Evolutionary conservation across 2,113 vertebrate genomes (phyloP).

Genomic region (Pterocles burchelli): DNA sequence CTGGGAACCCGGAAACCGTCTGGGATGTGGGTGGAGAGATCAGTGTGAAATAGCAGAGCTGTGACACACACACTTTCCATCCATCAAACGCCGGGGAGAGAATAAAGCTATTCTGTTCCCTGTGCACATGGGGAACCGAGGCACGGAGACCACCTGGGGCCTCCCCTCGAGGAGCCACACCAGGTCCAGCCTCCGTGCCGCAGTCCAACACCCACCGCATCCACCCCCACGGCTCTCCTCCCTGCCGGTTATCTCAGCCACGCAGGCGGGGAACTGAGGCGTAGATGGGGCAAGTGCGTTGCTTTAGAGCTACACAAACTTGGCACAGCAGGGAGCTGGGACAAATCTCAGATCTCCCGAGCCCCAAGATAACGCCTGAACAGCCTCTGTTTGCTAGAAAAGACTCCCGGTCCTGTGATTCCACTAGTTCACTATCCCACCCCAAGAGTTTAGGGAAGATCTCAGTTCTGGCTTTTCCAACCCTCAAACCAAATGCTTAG

Average conservation of each 20-base stretch:
- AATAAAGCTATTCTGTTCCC: slow-evolving; percentile 21
- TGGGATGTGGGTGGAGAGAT: slow-evolving; percentile 75
- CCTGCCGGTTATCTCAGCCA: neutral
- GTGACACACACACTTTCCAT: slow-evolving; percentile 67
- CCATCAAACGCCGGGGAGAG: slow-evolving; percentile 70
- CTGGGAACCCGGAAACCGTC: slow-evolving; percentile 79
- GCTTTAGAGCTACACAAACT: slow-evolving; percentile 36
- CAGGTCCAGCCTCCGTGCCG: neutral
- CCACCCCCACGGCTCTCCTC: neutral
- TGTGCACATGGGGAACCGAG: slow-evolving; percentile 58
- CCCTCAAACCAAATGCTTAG: neutral
- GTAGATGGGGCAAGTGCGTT: slow-evolving; percentile 6
- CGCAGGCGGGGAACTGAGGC: neutral
- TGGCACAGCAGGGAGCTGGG: neutral
- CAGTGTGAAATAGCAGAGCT: slow-evolving; percentile 68
- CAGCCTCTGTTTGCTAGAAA: neutral
- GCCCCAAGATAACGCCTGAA: neutral
- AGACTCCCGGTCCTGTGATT: slow-evolving; percentile 29
- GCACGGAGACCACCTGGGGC: slow-evolving; percentile 33
- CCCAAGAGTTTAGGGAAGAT: slow-evolving; percentile 17
- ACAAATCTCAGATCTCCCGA: slow-evolving; percentile 32
- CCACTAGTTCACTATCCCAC: slow-evolving; percentile 6
- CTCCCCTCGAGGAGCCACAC: neutral
- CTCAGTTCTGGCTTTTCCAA: neutral
- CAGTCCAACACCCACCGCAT: neutral